Percentiles rank a stretch among this genome's conserved stretches.
phyloP scores from a whole-genome alignment of 2,888 invertebrate genomes.

The Seira sanloemensis region DNA sequence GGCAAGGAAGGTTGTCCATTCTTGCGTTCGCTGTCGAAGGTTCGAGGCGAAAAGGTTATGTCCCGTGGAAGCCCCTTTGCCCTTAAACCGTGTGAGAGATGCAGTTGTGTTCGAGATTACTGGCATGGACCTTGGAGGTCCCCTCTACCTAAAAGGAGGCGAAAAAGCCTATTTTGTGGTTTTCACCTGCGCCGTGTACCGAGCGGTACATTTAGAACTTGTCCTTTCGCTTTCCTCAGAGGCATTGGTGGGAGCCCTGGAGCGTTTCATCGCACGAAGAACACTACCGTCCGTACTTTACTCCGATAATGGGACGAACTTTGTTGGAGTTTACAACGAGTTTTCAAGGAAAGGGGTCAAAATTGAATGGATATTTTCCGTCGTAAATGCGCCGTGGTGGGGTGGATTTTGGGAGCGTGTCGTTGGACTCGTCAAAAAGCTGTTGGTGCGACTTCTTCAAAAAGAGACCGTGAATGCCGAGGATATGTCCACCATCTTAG shows the following conservation, averaged over 20 bases:
- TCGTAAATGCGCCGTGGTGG: neutral
- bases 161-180: conserved; percentile 75
- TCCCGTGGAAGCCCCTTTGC: too few species aligned
- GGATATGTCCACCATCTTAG: neutral
- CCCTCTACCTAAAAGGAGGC: conserved; percentile 73
- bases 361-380: conserved; percentile 25
- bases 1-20: neutral
- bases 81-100: neutral
- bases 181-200: conserved; percentile 75
- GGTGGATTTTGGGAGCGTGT: conserved; percentile 33
- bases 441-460: neutral
- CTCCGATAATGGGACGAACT: conserved; percentile 34
- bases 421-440: neutral
- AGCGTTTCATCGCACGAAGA: neutral
- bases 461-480: neutral
- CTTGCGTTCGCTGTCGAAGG: conserved; percentile 13
- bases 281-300: conserved; percentile 14
- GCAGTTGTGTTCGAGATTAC: conserved; percentile 72
- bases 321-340: conserved; percentile 52
- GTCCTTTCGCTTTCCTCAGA: neutral
- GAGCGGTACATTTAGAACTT: conserved; percentile 75
- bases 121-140: conserved; percentile 75
- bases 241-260: conserved; percentile 4
- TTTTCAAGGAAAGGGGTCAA: neutral
- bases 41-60: too few species aligned